These are phyloP conservation scores for Cheilosia vulpina DNA, from an alignment of 2,888 invertebrate species.

Conservation along the genomic window DNA sequence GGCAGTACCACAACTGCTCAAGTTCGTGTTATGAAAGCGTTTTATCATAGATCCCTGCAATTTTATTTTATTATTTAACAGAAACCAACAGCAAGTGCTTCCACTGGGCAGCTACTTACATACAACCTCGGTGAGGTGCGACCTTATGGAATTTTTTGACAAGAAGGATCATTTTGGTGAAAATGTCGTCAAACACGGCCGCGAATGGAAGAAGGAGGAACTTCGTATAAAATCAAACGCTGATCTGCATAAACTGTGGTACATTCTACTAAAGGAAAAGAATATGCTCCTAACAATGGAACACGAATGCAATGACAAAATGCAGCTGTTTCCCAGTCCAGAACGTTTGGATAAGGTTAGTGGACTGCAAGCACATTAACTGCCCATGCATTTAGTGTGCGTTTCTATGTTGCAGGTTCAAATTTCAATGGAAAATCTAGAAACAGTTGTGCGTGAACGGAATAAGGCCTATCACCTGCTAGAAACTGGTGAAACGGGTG, in stretches of 20 bases:
- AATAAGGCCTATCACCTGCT: constrained; percentile 94
- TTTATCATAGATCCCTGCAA: background rate
- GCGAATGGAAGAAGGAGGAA: constrained; percentile 95
- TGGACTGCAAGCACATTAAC: no score
- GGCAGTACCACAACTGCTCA: constrained; percentile 11
- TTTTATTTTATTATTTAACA: background rate
- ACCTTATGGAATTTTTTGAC: constrained; percentile 96
- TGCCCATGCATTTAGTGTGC: background rate
- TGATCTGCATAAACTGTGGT: constrained; percentile 99
- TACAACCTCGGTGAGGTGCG: constrained; percentile 78
- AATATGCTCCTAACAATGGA: constrained; percentile 99
- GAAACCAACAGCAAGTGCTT: constrained; percentile 12
- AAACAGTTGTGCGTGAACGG: constrained; percentile 95
- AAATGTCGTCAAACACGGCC: constrained; percentile 90
- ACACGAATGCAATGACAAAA: constrained; percentile 88
- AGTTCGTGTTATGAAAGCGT: constrained; percentile 67
- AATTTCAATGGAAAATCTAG: constrained; percentile 97
- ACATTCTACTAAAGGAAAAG: constrained; percentile 93
- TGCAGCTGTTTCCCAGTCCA: constrained; percentile 92
- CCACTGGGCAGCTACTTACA: constrained; percentile 43
- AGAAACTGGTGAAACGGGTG: constrained; percentile 94
- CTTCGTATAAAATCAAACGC: constrained; percentile 96
- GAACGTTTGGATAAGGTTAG: constrained; percentile 95
- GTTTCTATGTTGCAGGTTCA: constrained; percentile 85
- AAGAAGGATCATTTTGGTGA: constrained; percentile 92